Percentiles rank a stretch among this genome's conserved stretches.
phyloP scores from a whole-genome alignment of 2,888 invertebrate genomes.

The Smittia sp. region DNA sequence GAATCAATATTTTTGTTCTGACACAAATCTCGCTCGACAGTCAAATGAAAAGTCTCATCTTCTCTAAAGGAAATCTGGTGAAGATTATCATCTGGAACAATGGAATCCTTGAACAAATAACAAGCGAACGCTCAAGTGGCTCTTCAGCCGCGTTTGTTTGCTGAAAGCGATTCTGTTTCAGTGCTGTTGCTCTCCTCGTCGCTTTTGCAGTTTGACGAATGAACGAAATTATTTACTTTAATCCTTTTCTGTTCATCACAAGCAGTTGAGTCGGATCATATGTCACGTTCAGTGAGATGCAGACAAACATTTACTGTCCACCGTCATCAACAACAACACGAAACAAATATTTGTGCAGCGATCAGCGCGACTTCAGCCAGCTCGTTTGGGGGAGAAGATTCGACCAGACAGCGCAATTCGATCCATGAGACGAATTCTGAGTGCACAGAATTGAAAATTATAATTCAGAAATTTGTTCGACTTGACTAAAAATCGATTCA shows the following conservation, averaged over 20 bases:
- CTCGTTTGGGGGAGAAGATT: no score
- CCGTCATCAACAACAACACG: conserved; percentile 6
- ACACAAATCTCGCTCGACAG: neutral
- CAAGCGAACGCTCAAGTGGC: neutral
- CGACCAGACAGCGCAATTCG: no score
- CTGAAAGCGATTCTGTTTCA: conserved; percentile 7
- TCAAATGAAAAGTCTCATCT: neutral
- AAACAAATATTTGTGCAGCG: neutral
- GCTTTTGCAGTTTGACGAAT: conserved; percentile 7
- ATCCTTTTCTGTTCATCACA: conserved; percentile 3
- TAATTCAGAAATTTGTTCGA: neutral
- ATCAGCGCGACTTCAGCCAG: neutral
- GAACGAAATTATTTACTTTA: conserved; percentile 13
- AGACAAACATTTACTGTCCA: conserved; percentile 18
- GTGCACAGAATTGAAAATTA: no score
- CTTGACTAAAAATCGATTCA: neutral
- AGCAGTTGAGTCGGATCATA: conserved; percentile 3
- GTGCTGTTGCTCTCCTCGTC: neutral
- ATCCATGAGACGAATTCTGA: no score
- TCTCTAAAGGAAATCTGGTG: neutral
- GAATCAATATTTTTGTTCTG: conserved; percentile 4
- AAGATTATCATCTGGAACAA: neutral
- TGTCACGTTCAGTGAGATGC: conserved; percentile 9
- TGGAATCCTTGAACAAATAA: neutral
- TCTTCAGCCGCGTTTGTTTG: neutral